A percentile compares a stretch with the other conserved stretches of the same genome.
Evolutionary conservation across 2,113 vertebrate genomes (phyloP).

Genomic region (Callipepla squamata): DNA sequence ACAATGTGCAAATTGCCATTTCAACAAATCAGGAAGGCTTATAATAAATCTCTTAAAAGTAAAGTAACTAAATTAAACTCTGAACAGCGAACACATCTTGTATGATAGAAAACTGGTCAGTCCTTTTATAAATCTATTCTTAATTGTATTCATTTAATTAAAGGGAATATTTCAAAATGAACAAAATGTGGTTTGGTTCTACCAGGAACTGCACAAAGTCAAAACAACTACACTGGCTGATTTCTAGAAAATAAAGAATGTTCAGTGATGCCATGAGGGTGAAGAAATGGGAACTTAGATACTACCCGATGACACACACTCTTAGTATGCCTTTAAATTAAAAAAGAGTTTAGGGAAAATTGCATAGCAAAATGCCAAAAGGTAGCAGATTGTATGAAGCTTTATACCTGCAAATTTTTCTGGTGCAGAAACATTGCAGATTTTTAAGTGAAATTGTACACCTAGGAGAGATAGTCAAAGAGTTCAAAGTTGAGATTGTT

Average conservation of each 20-base stretch:
- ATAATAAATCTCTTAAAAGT: conserved; percentile 14
- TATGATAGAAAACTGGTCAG: neutral
- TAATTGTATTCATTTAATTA: neutral
- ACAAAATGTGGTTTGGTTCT: neutral
- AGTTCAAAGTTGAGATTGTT: neutral
- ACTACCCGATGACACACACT: rapidly evolving
- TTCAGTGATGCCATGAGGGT: neutral
- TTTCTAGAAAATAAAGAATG: neutral
- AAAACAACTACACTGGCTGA: neutral
- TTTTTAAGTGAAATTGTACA: neutral
- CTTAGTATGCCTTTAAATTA: neutral
- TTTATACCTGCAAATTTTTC: neutral
- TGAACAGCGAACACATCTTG: neutral
- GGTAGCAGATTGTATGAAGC: neutral
- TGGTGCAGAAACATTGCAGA: neutral
- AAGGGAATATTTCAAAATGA: neutral
- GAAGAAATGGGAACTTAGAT: neutral
- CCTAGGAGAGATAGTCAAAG: neutral
- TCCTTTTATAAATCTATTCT: neutral
- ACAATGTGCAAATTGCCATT: conserved; percentile 42
- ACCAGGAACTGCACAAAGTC: neutral
- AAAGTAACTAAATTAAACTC: neutral
- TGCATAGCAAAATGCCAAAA: neutral
- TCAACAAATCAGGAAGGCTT: neutral
- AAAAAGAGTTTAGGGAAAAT: neutral